A percentile compares a stretch with the other conserved stretches of the same genome.
These are phyloP conservation scores for Chelonus insularis DNA, from an alignment of 1,140 invertebrate species.

Conservation along the genomic window DNA sequence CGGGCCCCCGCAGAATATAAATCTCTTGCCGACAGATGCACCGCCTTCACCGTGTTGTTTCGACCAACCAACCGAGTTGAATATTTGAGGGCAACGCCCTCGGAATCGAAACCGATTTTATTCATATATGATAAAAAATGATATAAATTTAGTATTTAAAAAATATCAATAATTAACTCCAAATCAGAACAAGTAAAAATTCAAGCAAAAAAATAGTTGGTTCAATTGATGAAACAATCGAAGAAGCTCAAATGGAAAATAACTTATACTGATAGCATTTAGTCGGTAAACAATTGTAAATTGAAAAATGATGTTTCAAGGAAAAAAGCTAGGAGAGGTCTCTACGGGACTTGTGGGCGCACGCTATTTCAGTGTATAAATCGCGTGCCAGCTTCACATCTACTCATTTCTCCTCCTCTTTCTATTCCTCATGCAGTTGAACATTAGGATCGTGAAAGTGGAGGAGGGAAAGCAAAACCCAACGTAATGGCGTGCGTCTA, in stretches of 20 bases:
- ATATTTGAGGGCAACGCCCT: constrained; percentile 47
- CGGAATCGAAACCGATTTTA: constrained; percentile 18
- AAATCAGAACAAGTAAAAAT: too few relatives aligned
- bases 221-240: too few relatives aligned
- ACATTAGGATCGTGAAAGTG: not conserved
- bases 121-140: too few relatives aligned
- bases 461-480: constrained; percentile 15
- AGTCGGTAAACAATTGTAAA: constrained; percentile 4
- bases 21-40: constrained; percentile 50
- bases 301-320: constrained; percentile 9
- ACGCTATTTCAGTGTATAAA: constrained; percentile 32
- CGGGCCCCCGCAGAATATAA: constrained; percentile 34
- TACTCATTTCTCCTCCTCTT: constrained; percentile 11
- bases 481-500: constrained; percentile 29
- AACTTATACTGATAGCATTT: constrained; percentile 4
- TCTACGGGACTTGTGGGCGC: constrained; percentile 23
- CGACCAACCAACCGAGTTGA: constrained; percentile 50
- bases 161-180: too few relatives aligned
- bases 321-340: constrained; percentile 5
- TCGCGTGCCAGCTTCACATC: constrained; percentile 45
- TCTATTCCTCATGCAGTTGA: not conserved
- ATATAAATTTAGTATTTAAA: too few relatives aligned
- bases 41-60: constrained; percentile 45
- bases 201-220: too few relatives aligned
- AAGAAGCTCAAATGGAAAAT: not conserved